Conservation (phyloP, 2,797 vertebrate genomes). For the Allobates femoralis region DNA sequence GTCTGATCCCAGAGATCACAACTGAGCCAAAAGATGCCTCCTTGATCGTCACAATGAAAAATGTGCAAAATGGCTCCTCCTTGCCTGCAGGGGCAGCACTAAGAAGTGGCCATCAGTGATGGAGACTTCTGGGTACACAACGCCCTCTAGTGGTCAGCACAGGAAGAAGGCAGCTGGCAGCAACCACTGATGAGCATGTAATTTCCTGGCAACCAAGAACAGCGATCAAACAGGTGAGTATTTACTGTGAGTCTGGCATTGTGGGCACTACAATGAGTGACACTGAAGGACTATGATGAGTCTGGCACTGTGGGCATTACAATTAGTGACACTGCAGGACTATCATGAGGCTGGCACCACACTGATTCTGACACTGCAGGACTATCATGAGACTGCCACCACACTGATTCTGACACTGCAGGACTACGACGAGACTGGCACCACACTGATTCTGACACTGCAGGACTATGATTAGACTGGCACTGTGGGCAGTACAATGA, state of each 20-base stretch:
- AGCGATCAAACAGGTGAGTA: no score
- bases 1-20: not conserved
- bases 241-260: no score
- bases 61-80: not conserved
- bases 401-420: not conserved
- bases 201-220: not conserved
- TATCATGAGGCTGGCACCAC: not conserved
- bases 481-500: not conserved
- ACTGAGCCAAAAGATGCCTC: not conserved
- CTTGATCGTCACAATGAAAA: no score
- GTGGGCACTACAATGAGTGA: no score
- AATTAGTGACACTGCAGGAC: no score
- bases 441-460: not conserved
- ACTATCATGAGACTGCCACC: not conserved
- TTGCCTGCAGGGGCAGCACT: conserved; percentile 8
- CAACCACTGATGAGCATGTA: not conserved
- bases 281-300: no score
- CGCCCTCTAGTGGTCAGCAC: not conserved
- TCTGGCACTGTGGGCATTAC: no score
- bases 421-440: not conserved
- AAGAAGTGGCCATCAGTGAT: not conserved
- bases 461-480: not conserved
- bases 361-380: not conserved
- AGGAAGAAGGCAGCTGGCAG: not conserved
- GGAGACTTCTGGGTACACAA: no score